Conservation (phyloP, 2,797 vertebrate genomes). For the Thamnophis elegans region DNA sequence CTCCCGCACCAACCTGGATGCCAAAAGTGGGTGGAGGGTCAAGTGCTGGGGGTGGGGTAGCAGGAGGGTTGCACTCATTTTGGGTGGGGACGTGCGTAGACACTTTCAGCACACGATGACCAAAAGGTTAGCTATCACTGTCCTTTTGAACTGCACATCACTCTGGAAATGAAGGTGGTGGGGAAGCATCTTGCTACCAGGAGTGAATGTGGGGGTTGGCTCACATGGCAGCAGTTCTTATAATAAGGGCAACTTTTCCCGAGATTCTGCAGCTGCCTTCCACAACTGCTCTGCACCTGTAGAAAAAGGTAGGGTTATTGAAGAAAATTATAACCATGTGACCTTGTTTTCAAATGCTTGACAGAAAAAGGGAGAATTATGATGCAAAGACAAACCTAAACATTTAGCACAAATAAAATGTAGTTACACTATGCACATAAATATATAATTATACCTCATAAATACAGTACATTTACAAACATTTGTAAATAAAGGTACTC, state of each 20-base stretch:
- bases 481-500: neutral
- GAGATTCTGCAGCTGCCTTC: neutral
- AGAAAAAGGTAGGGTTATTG: neutral
- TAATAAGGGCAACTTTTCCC: neutral
- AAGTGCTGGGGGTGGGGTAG: no score
- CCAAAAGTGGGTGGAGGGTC: no score
- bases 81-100: no score
- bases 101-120: no score
- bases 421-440: neutral
- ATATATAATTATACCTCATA: neutral
- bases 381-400: neutral
- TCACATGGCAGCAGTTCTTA: neutral
- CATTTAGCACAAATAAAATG: neutral
- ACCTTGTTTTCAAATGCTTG: slow-evolving; percentile 43
- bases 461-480: neutral
- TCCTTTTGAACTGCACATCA: neutral
- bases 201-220: neutral
- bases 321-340: slow-evolving; percentile 6
- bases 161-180: neutral
- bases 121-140: no score
- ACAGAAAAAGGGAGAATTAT: neutral
- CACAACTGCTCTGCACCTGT: neutral
- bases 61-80: no score
- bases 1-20: no score
- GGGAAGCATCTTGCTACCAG: neutral